Evolutionary conservation across 2,888 invertebrate species (phyloP).

Genomic region (Coenonympha glycerion): DNA sequence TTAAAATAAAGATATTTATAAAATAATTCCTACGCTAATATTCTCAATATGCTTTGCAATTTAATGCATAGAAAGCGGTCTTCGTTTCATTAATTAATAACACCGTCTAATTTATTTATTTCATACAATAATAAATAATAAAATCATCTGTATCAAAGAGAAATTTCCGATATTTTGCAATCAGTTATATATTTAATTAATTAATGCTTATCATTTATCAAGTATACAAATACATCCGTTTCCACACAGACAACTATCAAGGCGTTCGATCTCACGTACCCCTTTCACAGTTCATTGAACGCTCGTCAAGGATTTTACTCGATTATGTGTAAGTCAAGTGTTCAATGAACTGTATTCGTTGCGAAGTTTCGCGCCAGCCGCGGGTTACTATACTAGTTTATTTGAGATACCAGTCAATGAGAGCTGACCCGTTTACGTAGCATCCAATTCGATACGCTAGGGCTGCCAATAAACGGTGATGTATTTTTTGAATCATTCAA

Average conservation of each 20-base stretch:
- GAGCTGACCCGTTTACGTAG: constrained; percentile 32
- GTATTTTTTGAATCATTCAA: not conserved
- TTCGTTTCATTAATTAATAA: not conserved
- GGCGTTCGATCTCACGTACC: constrained; percentile 1
- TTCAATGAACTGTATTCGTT: constrained; percentile 19
- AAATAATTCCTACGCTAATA: too few relatives aligned
- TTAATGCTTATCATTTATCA: too few relatives aligned
- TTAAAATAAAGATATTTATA: not conserved
- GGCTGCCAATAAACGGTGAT: not conserved
- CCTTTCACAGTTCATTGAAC: constrained; percentile 22
- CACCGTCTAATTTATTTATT: too few relatives aligned
- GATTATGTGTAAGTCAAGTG: constrained; percentile 18
- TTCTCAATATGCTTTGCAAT: too few relatives aligned
- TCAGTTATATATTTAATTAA: constrained; percentile 1
- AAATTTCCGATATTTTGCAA: constrained; percentile 1
- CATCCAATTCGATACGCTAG: constrained; percentile 15
- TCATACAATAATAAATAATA: too few relatives aligned
- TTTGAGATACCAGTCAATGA: constrained; percentile 42
- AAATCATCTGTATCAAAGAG: not conserved
- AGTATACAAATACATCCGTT: constrained; percentile 4
- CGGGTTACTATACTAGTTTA: constrained; percentile 29
- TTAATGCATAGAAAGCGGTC: not conserved
- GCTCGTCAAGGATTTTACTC: constrained; percentile 22
- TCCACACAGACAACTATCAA: constrained; percentile 5
- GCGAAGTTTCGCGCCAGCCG: constrained; percentile 7